Evolutionary conservation across 2,113 vertebrate species (phyloP).

Genomic region (Cyprinodon brontotheroides): DNA sequence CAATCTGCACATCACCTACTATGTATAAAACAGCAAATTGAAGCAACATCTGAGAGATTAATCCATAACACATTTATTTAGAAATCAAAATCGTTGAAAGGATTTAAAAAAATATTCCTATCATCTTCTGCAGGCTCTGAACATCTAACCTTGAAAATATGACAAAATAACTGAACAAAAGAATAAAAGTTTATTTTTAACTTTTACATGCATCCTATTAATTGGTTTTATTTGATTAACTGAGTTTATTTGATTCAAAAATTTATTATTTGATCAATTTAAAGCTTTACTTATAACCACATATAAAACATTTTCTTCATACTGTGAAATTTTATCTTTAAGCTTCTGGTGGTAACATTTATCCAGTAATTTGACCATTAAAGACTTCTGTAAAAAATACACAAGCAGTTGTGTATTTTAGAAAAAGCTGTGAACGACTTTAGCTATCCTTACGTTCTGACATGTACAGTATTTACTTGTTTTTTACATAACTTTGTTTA

Average conservation of each 20-base stretch:
- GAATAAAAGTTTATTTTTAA: too few relatives aligned
- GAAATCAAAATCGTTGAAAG: not conserved
- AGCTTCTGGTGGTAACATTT: not conserved
- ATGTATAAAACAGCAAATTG: slow-evolving; percentile 19
- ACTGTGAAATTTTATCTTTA: not conserved
- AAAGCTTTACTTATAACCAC: not conserved
- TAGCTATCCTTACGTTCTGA: not conserved
- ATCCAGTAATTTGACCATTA: not conserved
- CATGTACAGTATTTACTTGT: not conserved
- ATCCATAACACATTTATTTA: not conserved
- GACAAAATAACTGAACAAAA: not conserved
- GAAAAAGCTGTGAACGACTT: not conserved
- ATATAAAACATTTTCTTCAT: not conserved
- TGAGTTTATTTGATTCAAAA: not conserved
- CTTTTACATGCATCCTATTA: too few relatives aligned
- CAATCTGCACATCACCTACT: slow-evolving; percentile 26
- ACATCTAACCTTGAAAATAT: not conserved
- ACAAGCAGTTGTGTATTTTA: not conserved
- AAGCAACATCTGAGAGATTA: slow-evolving; percentile 5
- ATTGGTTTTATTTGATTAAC: too few relatives aligned
- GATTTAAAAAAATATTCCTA: not conserved
- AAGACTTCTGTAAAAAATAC: not conserved
- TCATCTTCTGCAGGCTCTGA: not conserved
- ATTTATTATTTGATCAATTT: not conserved
- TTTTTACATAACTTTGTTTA: not conserved